Percentiles rank a stretch among this genome's conserved stretches.
These are phyloP conservation scores for Eupithecia tripunctaria DNA, from an alignment of 2,888 invertebrate species.

Conservation along the genomic window DNA sequence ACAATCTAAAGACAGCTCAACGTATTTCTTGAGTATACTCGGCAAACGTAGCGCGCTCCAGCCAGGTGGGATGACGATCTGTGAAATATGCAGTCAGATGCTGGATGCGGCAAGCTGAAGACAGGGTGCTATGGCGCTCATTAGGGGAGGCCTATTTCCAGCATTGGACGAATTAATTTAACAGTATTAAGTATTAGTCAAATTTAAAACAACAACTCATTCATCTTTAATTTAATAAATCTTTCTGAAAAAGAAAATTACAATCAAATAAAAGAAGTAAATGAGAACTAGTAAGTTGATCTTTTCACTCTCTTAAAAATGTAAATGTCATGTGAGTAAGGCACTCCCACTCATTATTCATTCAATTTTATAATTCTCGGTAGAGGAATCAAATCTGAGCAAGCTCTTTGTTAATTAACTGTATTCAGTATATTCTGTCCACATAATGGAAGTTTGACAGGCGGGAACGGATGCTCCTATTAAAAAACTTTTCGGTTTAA, in stretches of 20 bases:
- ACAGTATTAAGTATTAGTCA: background rate
- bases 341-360: background rate
- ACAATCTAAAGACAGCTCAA: too few species aligned
- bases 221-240: too few species aligned
- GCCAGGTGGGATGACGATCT: too few species aligned
- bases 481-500: constrained; percentile 58
- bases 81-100: too few species aligned
- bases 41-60: too few species aligned
- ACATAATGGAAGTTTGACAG: constrained; percentile 55
- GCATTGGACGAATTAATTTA: background rate
- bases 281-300: too few species aligned
- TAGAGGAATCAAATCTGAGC: background rate
- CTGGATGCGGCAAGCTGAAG: too few species aligned
- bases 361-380: constrained; percentile 10
- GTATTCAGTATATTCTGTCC: constrained; percentile 45
- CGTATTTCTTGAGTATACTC: too few species aligned
- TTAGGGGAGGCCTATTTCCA: too few species aligned
- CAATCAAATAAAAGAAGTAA: too few species aligned
- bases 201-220: background rate
- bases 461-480: constrained; percentile 51
- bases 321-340: background rate
- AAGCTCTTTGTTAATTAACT: constrained; percentile 37
- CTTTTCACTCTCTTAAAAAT: background rate
- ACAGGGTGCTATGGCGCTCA: too few species aligned
- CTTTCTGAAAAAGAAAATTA: too few species aligned